Evolutionary conservation across 2,113 vertebrate genomes (phyloP), one percentile per base, ranked within the genome.

Genomic region (Pachycephala philippinensis): DNA sequence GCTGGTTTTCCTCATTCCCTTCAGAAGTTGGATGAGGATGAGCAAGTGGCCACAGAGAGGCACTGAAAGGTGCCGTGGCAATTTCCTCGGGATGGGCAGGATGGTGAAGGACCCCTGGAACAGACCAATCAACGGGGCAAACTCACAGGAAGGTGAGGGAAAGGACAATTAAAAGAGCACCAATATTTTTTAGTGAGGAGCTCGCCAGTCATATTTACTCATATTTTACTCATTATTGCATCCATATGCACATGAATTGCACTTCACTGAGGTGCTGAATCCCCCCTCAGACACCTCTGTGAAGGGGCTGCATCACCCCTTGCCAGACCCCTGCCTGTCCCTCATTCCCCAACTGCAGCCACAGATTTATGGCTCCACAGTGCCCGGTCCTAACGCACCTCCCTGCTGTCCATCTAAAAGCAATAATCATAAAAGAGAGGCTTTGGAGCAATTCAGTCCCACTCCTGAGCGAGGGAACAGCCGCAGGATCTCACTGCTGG

Each of bases 11-110:
- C 26, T 75, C 42, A 9, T 24, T 66, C 28, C 37, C 33, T 45
- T 80, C 74, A 3, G 0, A 86, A 27, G 39, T 2, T 27, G 50
- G 65, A 21, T 4, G 59, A 13, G 35, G 65, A 49, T 8, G 33
- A 70, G 26, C 30, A 45, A 40, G 65, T 35, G 72, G 74, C 30
- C 66, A 35, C 59, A 11, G 10, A 10, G 70, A 52, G 44, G 47
- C 6, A 24, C 47, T 1, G 4, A 23, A 20, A 92, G n/a, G 54
- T 30, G 21, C 1, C 0, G 1, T 2, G 26, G 16, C 4, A 28
- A 11, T 39, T 14, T 50, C 9, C 24, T 33, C 0, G 2, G 39
- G 10, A 19, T 12, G 35, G 57, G 45, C 22, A 68, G 56, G n/a
- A 45, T 24, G 16, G 42, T 0, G 0, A 59, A 71, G 22, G 13